phyloP scores from a whole-genome alignment of 2,113 vertebrate genomes.

The Ochotona princeps region DNA sequence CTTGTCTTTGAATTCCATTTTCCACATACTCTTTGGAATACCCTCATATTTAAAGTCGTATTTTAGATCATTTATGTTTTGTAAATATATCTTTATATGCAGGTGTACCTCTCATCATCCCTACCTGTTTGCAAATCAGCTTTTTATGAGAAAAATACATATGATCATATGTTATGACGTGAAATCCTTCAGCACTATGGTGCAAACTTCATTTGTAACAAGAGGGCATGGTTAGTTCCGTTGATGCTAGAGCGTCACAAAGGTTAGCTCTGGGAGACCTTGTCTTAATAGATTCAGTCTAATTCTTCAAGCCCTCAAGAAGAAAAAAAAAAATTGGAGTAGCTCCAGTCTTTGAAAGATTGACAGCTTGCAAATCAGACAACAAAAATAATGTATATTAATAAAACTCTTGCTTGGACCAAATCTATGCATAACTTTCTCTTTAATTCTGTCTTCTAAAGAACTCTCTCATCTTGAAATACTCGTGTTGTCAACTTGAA shows the following conservation, averaged over 20 bases:
- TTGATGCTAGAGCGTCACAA: neutral
- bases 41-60: neutral
- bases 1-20: too few relatives aligned
- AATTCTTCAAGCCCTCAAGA: neutral
- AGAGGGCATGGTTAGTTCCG: neutral
- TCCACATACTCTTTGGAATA: too few relatives aligned
- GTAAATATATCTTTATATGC: neutral
- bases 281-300: neutral
- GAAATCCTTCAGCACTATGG: neutral
- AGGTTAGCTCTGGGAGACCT: neutral
- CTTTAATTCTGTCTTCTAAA: neutral
- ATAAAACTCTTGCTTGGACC: neutral
- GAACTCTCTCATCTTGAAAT: neutral
- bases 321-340: neutral
- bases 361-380: neutral
- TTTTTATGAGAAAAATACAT: neutral
- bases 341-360: constrained; percentile 5
- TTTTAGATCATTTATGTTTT: neutral
- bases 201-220: neutral
- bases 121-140: neutral
- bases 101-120: too few relatives aligned
- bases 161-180: neutral
- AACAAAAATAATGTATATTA: neutral
- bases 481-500: neutral
- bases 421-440: neutral